Conservation (phyloP, 1,140 invertebrate genomes). For the Meteorus sp. region DNA sequence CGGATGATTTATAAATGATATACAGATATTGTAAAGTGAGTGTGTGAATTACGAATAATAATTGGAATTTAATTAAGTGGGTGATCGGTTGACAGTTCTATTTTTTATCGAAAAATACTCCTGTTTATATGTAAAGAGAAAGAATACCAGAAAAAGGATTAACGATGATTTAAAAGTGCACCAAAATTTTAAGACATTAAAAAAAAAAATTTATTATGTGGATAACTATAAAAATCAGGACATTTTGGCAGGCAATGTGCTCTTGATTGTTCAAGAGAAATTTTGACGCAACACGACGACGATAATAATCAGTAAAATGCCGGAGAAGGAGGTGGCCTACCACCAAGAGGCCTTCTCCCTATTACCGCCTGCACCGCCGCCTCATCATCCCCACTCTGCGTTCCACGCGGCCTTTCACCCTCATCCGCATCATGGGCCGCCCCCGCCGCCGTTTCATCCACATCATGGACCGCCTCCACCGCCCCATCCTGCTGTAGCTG, state of each 20-base stretch:
- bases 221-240: not conserved
- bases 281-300: not conserved
- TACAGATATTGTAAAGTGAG: too few species aligned
- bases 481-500: constrained; percentile 38
- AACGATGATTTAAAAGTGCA: not conserved
- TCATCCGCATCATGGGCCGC: constrained; percentile 47
- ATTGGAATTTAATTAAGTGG: too few species aligned
- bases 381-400: constrained; percentile 53
- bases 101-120: too few species aligned
- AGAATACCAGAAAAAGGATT: not conserved
- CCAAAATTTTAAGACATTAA: not conserved
- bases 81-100: too few species aligned
- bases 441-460: constrained; percentile 50
- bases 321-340: constrained; percentile 58
- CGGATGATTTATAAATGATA: too few species aligned
- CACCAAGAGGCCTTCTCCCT: constrained; percentile 55
- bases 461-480: constrained; percentile 46
- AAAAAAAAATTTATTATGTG: not conserved
- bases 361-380: constrained; percentile 52
- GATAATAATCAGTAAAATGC: constrained; percentile 40
- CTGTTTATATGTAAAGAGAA: too few species aligned
- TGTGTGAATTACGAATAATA: too few species aligned
- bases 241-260: not conserved
- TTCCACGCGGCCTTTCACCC: constrained; percentile 56
- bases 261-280: not conserved